Evolutionary conservation across 2,888 invertebrate genomes (phyloP), one percentile per base, ranked within the genome.

Genomic region (Eremobia ochroleuca): DNA sequence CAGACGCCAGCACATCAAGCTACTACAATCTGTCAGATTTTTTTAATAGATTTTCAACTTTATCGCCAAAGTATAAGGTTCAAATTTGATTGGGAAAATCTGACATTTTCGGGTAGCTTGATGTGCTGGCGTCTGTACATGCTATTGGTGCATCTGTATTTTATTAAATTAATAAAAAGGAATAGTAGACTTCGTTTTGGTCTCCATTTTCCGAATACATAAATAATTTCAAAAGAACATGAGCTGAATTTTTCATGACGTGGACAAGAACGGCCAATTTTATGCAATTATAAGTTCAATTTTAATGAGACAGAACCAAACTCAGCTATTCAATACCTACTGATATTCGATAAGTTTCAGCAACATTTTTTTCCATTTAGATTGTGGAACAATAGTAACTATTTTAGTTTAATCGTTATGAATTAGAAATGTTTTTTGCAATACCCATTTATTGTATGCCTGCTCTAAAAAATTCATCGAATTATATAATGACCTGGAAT

Each of bases 401-500:
- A 40, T n/a, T 58, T 43, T n/a, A 49, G 2, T 31, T 31, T n/a
- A 58, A 43, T 31, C 52, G 2, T 34, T 43, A 43, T 55, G 28
- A 43, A 49, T 49, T 31, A 9, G 1, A 55, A 65, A 43, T 61
- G 4, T 15, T 65, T 49, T 28, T 25, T 62, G 28, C 62, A 31
- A 72, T 28, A 68, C 13, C 15, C 37, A 65, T 64, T 66, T 18
- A 59, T 74, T 59, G 68, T 71, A 73, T 68, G 55, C n/a, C 2
- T 31, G 21, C 15, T 34, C 34, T 78, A 37, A 59, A 71, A 25
- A 83, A 75, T 73, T 64, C 43, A 40, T 69, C n/a, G 62, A 82
- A 82, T 80, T 82, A 81, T 77, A 69, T 71, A 83, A 83, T 46
- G 15, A 15, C 4, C 59, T 83, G 77, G 76, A 87, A 67, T 79